Base-by-base conservation (phyloP, 2,113 vertebrate genomes). In the Loxodonta africana region DNA sequence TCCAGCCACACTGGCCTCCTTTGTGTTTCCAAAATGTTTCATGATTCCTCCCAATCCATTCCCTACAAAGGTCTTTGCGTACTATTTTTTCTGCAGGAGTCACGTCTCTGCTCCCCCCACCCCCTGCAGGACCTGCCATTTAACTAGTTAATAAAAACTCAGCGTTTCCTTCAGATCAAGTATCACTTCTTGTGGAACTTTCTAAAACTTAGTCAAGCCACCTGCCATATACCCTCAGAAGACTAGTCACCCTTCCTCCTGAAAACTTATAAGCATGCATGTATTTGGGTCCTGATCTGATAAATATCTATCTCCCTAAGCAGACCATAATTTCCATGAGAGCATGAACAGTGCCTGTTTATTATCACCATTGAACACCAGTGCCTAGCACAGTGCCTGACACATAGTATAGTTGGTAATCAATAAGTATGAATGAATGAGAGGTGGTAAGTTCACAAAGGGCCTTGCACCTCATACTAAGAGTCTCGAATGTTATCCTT, bases 241-340 rank as follows among this genome's bases (percentile, higher is more conserved):
- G 84, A 91, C 57, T 88, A 83, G 6, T 25, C 23, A 89, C 33
- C 8, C 10, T 97, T 95, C 51, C 4, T 88, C 71, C 41, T 78
- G 46, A 88, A 23, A 90, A 87, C n/a, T 83, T 63, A 93, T 62
- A 96, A 91, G 30, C 44, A 93, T 53, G 60, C 18, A 88, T 90
- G 90, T 86, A 71, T 92, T 57, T 83, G 62, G 74, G 14, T 85
- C 46, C 93, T 81, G 26, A 84, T 18, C 60, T 91, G 30, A 76
- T 81, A 94, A 63, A 73, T 82, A 6, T 76, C 33, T 93, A 0
- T 83, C 17, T 93, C 26, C 5, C 11, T 60, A 91, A 88, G 5
- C 41, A 83, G 2, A 62, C 2, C 30, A 33, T 74, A 94, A 88
- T 8, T 69, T 88, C 33, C 51, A 63, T 86, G 82, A 78, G 10